Evolutionary conservation across 2,888 invertebrate species (phyloP).

Genomic region (Ephialtes manifestator): DNA sequence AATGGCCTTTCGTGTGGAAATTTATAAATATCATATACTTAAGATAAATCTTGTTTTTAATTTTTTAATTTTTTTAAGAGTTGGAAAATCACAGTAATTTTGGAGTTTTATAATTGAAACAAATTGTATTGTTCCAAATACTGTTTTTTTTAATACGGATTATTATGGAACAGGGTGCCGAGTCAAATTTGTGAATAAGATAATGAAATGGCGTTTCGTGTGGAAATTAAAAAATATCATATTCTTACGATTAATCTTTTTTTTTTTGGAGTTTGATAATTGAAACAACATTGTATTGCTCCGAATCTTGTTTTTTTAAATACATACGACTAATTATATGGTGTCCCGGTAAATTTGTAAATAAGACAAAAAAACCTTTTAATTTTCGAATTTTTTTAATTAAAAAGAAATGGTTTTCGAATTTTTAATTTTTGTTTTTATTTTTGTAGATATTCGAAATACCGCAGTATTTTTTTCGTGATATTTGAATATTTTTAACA

Average conservation of each 20-base stretch:
- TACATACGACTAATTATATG: constrained; percentile 1
- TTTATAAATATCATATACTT: background rate
- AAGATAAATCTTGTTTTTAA: background rate
- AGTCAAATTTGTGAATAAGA: background rate
- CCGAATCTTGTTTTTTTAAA: background rate
- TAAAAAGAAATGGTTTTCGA: too few relatives aligned
- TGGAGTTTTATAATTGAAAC: constrained; percentile 17
- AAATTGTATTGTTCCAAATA: constrained; percentile 13
- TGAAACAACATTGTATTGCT: constrained; percentile 44
- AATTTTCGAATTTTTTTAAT: too few relatives aligned
- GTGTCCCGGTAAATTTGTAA: background rate
- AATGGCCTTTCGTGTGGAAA: background rate
- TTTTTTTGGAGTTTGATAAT: background rate
- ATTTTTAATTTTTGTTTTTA: too few relatives aligned
- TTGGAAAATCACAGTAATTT: background rate
- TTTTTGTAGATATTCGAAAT: too few relatives aligned
- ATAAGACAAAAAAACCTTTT: background rate
- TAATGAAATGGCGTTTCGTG: background rate
- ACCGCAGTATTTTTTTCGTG: too few relatives aligned
- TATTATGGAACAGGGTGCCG: background rate
- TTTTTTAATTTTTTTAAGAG: background rate
- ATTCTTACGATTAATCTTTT: background rate
- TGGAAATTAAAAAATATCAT: background rate
- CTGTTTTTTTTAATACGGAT: background rate
- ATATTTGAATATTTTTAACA: background rate